phyloP scores from a whole-genome alignment of 2,888 invertebrate genomes.

The Conomelus anceps region DNA sequence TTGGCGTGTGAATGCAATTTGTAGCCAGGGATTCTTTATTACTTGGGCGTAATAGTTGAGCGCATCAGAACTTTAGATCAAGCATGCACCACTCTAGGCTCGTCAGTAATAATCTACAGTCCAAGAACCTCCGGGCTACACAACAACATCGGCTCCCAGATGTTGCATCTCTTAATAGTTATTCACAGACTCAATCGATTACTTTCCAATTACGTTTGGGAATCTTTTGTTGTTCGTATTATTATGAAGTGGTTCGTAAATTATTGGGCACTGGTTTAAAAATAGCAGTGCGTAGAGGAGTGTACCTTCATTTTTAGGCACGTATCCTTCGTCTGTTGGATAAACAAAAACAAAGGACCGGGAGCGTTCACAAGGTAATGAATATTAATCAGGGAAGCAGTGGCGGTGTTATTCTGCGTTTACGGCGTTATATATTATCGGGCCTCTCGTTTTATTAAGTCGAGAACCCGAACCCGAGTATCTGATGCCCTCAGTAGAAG shows the following conservation, averaged over 20 bases:
- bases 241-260: background rate
- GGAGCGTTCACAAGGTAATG: background rate
- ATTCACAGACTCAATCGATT: background rate
- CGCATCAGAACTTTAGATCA: background rate
- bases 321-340: background rate
- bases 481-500: background rate
- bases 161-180: background rate
- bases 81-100: background rate
- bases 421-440: background rate
- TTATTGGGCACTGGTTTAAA: background rate
- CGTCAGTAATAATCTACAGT: too few species aligned
- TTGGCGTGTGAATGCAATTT: background rate
- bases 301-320: background rate
- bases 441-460: background rate
- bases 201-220: background rate
- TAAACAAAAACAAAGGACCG: background rate
- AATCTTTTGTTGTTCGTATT: background rate
- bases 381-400: background rate
- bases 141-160: too few species aligned
- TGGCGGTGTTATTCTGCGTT: background rate
- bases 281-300: background rate
- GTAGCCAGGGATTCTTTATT: background rate
- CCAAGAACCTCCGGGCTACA: too few species aligned
- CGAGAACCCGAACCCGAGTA: background rate
- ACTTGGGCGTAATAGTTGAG: background rate